Evolutionary conservation across 2,797 vertebrate genomes (phyloP).

Genomic region (Pseudochromis fuscus): DNA sequence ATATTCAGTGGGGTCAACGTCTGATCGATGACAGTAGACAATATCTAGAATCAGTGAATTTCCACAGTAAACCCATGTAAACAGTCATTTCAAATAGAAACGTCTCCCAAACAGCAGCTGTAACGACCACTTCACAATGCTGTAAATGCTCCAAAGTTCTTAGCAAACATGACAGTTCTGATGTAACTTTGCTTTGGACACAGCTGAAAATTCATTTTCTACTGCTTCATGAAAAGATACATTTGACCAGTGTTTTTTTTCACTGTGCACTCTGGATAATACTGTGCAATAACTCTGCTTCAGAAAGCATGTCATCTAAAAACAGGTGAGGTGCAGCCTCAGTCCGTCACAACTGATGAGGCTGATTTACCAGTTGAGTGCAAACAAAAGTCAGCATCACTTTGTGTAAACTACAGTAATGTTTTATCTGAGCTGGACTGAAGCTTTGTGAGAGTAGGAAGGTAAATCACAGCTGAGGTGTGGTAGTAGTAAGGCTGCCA

Average conservation of each 20-base stretch:
- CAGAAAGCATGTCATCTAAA: constrained; percentile 35
- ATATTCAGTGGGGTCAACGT: background rate
- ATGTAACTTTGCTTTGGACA: background rate
- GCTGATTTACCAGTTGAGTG: constrained; percentile 32
- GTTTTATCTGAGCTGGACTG: constrained; percentile 12
- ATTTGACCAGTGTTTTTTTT: constrained; percentile 15
- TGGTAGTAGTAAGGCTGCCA: constrained; percentile 36
- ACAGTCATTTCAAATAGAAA: constrained; percentile 12
- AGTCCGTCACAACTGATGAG: constrained; percentile 16
- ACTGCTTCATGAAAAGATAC: constrained; percentile 5
- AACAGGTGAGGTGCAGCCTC: constrained; percentile 14
- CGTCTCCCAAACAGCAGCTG: background rate
- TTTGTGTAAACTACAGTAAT: constrained; percentile 30
- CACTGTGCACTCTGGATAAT: constrained; percentile 23
- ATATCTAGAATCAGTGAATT: background rate
- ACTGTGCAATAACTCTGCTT: constrained; percentile 18
- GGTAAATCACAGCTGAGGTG: constrained; percentile 38
- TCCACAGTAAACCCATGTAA: background rate
- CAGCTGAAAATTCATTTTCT: background rate
- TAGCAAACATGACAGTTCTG: constrained; percentile 3
- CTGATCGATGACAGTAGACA: background rate
- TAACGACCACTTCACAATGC: background rate
- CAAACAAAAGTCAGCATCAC: constrained; percentile 21
- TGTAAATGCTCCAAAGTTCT: constrained; percentile 3
- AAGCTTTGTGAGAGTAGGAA: constrained; percentile 17